Evolutionary conservation across 2,797 vertebrate species (phyloP).

Genomic region (Cyprinella venusta): DNA sequence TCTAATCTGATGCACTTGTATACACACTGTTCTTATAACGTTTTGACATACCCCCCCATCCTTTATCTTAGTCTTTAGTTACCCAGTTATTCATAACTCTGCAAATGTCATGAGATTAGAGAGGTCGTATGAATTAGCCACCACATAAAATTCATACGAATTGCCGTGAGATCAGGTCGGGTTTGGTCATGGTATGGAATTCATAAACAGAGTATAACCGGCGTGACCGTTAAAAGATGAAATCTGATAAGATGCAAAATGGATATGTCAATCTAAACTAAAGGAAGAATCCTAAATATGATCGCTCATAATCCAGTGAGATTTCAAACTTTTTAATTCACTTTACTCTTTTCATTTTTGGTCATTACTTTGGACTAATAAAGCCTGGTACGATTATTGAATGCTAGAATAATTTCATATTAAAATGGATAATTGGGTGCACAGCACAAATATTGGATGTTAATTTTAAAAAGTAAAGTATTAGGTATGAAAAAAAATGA

Average conservation of each 20-base stretch:
- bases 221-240: neutral
- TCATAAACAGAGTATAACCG: no score
- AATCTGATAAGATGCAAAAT: neutral
- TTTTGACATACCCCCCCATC: neutral
- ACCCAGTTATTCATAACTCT: neutral
- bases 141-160: no score
- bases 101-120: neutral
- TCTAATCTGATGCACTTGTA: slow-evolving; percentile 2
- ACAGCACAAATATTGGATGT: neutral
- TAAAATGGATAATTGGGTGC: neutral
- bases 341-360: neutral
- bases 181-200: no score
- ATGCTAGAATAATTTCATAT: neutral
- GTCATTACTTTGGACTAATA: neutral
- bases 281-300: slow-evolving; percentile 1
- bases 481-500: neutral
- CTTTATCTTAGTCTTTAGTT: neutral
- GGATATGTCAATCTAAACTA: slow-evolving; percentile 26
- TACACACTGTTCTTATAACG: neutral
- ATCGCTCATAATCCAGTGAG: neutral
- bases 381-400: neutral
- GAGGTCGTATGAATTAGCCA: no score
- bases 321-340: neutral
- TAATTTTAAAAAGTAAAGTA: neutral
- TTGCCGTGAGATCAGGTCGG: no score